A percentile compares a stretch with the other conserved stretches of the same genome.
Evolutionary conservation across 2,888 invertebrate species (phyloP).

Genomic region (Tortrix viridana): DNA sequence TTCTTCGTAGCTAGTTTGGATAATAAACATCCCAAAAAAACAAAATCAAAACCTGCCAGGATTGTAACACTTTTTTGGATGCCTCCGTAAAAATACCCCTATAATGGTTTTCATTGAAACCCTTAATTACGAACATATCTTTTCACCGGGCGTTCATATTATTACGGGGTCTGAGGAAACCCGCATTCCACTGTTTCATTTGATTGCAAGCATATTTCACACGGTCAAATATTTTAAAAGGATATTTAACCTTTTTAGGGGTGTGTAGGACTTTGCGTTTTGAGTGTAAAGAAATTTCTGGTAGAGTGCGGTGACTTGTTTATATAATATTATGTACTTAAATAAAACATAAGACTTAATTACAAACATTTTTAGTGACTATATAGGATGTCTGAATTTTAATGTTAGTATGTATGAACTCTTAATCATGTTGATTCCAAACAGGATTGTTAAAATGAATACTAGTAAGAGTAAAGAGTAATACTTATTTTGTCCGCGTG

Average conservation of each 20-base stretch:
- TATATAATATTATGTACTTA: too few species aligned
- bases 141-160: conserved; percentile 14
- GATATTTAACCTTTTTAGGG: conserved; percentile 11
- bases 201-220: conserved; percentile 72
- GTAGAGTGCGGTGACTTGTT: too few species aligned
- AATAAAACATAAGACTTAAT: too few species aligned
- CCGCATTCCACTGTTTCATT: conserved; percentile 56
- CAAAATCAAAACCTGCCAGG: background rate
- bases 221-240: conserved; percentile 60
- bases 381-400: too few species aligned
- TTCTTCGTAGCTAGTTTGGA: too few species aligned
- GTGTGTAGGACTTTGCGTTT: background rate
- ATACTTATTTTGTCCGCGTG: too few species aligned
- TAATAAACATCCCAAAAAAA: background rate
- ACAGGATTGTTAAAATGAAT: too few species aligned
- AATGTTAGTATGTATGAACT: too few species aligned
- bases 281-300: too few species aligned
- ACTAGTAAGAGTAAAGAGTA: too few species aligned
- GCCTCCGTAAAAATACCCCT: background rate
- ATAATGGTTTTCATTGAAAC: conserved; percentile 1
- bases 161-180: conserved; percentile 23
- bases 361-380: too few species aligned
- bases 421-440: too few species aligned
- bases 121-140: conserved; percentile 11
- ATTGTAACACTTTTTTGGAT: background rate